These are phyloP conservation scores for Zalophus californianus DNA, from an alignment of 2,797 vertebrate species.

Conservation along the genomic window DNA sequence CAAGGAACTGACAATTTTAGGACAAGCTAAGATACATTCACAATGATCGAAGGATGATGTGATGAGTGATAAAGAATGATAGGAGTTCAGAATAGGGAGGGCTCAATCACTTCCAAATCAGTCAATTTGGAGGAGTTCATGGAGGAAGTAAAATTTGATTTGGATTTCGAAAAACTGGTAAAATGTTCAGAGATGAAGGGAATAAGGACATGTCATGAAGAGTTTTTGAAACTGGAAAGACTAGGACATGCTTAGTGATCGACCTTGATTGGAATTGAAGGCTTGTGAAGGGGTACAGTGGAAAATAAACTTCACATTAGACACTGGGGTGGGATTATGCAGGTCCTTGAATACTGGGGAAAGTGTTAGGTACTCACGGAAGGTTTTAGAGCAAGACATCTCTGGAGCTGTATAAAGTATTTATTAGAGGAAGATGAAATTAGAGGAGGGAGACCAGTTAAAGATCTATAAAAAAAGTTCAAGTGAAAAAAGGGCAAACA, in stretches of 20 bases:
- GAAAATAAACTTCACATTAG: not conserved
- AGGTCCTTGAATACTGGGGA: not conserved
- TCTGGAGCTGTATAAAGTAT: not conserved
- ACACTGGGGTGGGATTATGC: not conserved
- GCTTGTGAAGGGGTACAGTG: not conserved
- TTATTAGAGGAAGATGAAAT: not conserved
- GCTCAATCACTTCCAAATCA: not conserved
- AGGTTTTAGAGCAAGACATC: not conserved
- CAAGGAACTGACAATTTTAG: not conserved
- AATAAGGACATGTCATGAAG: not conserved
- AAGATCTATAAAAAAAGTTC: not conserved
- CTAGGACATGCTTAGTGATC: not conserved
- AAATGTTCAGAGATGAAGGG: not conserved
- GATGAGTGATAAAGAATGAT: not conserved
- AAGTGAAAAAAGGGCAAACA: not conserved
- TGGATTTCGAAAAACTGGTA: slow-evolving; percentile 4
- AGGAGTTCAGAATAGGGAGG: not conserved
- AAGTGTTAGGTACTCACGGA: not conserved
- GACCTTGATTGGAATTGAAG: not conserved
- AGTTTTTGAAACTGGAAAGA: not conserved
- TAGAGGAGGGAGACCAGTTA: not conserved
- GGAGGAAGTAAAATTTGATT: not conserved
- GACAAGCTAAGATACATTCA: not conserved
- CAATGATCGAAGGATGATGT: not conserved
- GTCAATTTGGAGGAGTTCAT: not conserved